Evolutionary conservation across 2,888 invertebrate genomes (phyloP).

Genomic region (Pegoplata infirma): DNA sequence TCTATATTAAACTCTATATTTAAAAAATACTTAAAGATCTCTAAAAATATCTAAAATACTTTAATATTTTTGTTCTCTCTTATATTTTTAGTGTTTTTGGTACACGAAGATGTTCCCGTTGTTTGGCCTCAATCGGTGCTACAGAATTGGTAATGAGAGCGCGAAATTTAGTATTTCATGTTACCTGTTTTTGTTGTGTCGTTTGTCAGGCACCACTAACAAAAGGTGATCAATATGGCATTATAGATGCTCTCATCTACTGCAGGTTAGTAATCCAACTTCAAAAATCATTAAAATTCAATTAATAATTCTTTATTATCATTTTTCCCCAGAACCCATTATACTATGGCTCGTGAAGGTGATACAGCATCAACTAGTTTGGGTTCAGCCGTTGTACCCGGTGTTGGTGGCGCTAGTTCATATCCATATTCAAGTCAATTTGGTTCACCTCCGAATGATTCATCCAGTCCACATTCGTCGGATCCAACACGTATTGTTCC

Average conservation of each 20-base stretch:
- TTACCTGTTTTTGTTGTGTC: slow-evolving; percentile 95
- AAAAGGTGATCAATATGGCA: slow-evolving; percentile 97
- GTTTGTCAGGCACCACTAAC: slow-evolving; percentile 91
- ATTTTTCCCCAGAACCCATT: slow-evolving; percentile 73
- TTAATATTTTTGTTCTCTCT: no score
- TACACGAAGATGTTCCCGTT: slow-evolving; percentile 92
- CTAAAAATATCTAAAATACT: no score
- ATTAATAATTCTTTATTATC: not conserved
- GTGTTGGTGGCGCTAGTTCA: slow-evolving; percentile 71
- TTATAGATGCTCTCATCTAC: slow-evolving; percentile 91
- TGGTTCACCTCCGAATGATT: slow-evolving; percentile 77
- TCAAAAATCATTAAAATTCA: no score
- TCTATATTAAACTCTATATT: no score
- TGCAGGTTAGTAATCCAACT: slow-evolving; percentile 81
- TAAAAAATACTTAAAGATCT: no score
- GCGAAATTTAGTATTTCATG: slow-evolving; percentile 94
- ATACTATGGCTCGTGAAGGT: slow-evolving; percentile 76
- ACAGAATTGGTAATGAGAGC: slow-evolving; percentile 97
- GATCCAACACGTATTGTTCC: slow-evolving; percentile 78
- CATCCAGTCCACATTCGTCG: slow-evolving; percentile 77
- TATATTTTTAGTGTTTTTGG: slow-evolving; percentile 89
- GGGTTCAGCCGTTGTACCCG: slow-evolving; percentile 65
- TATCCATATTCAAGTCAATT: slow-evolving; percentile 80
- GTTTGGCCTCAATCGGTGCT: slow-evolving; percentile 91
- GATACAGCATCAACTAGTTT: slow-evolving; percentile 75